Evolutionary conservation across 2,888 invertebrate genomes (phyloP), one percentile per base, ranked within the genome.

Genomic region (Coelinius sp.): DNA sequence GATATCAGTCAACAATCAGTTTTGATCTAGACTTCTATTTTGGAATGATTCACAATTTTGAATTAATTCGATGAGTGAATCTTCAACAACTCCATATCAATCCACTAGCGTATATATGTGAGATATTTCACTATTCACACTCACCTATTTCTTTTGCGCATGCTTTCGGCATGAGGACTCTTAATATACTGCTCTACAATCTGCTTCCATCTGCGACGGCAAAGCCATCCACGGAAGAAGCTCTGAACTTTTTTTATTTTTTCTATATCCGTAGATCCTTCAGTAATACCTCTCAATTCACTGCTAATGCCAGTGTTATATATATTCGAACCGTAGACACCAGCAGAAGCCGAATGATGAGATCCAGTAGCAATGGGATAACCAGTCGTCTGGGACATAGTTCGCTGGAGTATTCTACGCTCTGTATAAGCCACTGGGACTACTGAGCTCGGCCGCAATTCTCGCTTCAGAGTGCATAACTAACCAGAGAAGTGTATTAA

Each of bases 181-280:
- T 95, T 95, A 84, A 97, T 97, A 88, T 97, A 97, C 85, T 97
- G 95, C 81, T 97, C 96, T 17, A 97, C 97, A 70, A 97, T 97
- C 87, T 96, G 96, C 87, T 97, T 97, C 97, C 97, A 97, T 49
- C 97, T 90, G 7, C 97, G 90, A 10, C 97, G 91, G 86, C 97
- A 97, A 69, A 97, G 88, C 97, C 97, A 97, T 10, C 97, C 97
- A 5, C 97, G 91, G 89, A 97, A 97, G 89, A 97, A 97, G 84
- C 96, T 96, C 90, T 97, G 93, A 14, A 93, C 93, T 89, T 94
- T 94, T 88, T 96, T 96, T 78, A 97, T 96, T 89, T 97, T 97
- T 76, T 92, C 91, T 74, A 97, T 90, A 84, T 97, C 96, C n/a
- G 90, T 90, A 0, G 92, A 92, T 76, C 93, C 93, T 78, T 91